A percentile compares a stretch with the other conserved stretches of the same genome.
phyloP scores from a whole-genome alignment of 1,140 invertebrate genomes.

The Mylabris phalerata region DNA sequence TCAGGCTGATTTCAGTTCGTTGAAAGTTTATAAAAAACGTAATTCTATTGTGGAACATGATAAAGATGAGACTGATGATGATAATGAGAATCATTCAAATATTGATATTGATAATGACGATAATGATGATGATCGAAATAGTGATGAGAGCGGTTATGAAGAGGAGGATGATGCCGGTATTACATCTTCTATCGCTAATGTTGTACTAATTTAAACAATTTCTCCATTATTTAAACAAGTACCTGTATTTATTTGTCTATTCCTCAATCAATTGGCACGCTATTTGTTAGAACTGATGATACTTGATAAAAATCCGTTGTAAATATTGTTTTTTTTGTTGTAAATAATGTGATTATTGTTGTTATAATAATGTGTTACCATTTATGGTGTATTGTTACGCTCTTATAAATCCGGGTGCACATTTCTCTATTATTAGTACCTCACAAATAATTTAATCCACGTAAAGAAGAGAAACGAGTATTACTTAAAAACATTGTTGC shows the following conservation, averaged over 20 bases:
- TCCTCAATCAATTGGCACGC: no score
- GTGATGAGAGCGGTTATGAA: conserved; percentile 52
- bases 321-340: conserved; percentile 3
- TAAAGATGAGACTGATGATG: conserved; percentile 23
- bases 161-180: conserved; percentile 40
- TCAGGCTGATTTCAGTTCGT: conserved; percentile 37
- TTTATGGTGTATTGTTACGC: conserved; percentile 11
- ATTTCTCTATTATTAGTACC: conserved; percentile 9
- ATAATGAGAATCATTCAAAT: conserved; percentile 47
- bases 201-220: conserved; percentile 4
- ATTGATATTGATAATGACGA: conserved; percentile 34
- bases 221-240: not conserved
- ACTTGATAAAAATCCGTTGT: conserved; percentile 3
- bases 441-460: not conserved
- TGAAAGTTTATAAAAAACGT: conserved; percentile 39
- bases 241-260: no score
- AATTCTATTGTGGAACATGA: not conserved
- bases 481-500: no score
- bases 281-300: not conserved
- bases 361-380: conserved; percentile 10
- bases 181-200: conserved; percentile 6
- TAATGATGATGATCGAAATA: conserved; percentile 25
- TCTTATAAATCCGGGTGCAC: conserved; percentile 12
- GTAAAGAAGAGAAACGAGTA: no score
- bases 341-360: conserved; percentile 11